phyloP scores from a whole-genome alignment of 1,140 invertebrate species.

The Tetragonula clypearis region DNA sequence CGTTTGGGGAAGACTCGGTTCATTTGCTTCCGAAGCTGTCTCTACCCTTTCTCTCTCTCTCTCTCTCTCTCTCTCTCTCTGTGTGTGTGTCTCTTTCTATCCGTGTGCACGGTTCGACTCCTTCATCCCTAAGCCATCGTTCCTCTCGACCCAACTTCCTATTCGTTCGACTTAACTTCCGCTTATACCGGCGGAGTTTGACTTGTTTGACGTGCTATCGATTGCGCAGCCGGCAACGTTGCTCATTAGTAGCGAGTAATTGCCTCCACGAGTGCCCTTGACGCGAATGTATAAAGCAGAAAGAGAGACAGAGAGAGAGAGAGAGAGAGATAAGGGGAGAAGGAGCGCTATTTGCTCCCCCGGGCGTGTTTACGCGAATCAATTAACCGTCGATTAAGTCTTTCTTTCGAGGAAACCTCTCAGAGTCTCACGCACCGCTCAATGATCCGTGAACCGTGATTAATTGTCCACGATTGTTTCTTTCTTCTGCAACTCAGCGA shows the following conservation, averaged over 20 bases:
- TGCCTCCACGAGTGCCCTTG: constrained; percentile 56
- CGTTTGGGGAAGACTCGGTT: constrained; percentile 44
- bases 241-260: constrained; percentile 62
- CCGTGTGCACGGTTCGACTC: no score
- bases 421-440: neutral
- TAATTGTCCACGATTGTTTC: neutral
- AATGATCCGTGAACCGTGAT: neutral
- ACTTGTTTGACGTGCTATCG: constrained; percentile 55
- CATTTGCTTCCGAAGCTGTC: constrained; percentile 44
- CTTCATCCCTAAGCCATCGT: neutral
- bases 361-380: constrained; percentile 26
- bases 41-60: neutral
- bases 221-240: constrained; percentile 45
- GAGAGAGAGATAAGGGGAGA: no score
- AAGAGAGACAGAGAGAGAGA: neutral
- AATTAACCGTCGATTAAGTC: constrained; percentile 44
- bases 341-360: neutral
- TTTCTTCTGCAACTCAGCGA: no score
- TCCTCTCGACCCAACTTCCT: neutral
- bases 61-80: neutral
- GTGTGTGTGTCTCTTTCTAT: neutral
- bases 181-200: constrained; percentile 47
- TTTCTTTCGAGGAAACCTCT: constrained; percentile 16
- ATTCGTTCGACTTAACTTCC: constrained; percentile 44
- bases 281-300: neutral